Conservation (phyloP, 2,888 invertebrate species). For the Phymatocera aterrima region DNA sequence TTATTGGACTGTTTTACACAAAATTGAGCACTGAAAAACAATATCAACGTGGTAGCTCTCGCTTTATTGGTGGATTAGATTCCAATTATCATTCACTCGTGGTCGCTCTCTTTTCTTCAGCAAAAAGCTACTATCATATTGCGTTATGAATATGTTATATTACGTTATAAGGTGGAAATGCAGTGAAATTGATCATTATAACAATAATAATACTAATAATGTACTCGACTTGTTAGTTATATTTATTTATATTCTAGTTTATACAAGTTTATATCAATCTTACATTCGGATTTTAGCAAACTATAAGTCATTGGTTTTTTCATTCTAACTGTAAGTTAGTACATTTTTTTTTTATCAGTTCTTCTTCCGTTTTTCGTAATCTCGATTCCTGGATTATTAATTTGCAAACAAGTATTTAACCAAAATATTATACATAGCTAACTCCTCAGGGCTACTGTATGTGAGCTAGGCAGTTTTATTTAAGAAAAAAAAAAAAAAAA, state of each 20-base stretch:
- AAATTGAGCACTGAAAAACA: not conserved
- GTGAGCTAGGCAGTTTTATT: conserved; percentile 32
- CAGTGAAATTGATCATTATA: conserved; percentile 28
- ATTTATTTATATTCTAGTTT: conserved; percentile 30
- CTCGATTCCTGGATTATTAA: not conserved
- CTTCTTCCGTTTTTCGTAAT: not conserved
- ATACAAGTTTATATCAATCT: conserved; percentile 15
- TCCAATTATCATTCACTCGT: not conserved
- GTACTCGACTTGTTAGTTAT: conserved; percentile 32
- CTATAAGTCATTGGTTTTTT: not conserved
- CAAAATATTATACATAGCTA: conserved; percentile 3
- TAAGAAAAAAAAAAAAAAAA: conserved; percentile 5
- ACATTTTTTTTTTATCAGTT: not conserved
- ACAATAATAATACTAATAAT: conserved; percentile 20
- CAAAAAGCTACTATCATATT: not conserved
- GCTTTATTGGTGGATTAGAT: conserved; percentile 1
- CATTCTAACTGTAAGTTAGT: not conserved
- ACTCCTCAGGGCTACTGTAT: not conserved
- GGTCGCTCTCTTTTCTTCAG: too few species aligned
- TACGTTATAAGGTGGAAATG: conserved; percentile 18
- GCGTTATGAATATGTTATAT: conserved; percentile 10
- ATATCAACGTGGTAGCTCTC: not conserved
- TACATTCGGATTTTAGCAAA: conserved; percentile 5
- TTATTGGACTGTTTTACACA: conserved; percentile 6
- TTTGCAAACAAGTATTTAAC: conserved; percentile 11